Base-by-base conservation (phyloP, 2,888 invertebrate genomes). In the Drosophila macrothrix region DNA sequence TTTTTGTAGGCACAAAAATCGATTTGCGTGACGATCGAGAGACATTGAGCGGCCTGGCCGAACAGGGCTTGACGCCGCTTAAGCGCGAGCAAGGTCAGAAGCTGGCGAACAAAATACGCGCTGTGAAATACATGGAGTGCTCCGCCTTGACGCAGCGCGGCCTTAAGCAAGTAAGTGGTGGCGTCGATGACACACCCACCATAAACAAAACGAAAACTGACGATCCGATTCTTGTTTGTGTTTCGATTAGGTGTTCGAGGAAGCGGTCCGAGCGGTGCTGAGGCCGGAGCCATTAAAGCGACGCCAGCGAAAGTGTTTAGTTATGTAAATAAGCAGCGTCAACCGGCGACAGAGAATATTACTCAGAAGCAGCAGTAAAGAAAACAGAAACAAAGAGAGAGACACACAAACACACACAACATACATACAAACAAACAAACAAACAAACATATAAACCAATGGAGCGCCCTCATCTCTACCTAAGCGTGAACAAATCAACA, bases 121-220 rank as follows among this genome's bases (percentile, higher is more conserved):
- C 99, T 83, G 98, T 99, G 67, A 99, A 98, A 95, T 99, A 99
- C 93, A 97, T 99, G 96, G 99, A 99, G 94, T 99, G 99, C 94
- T 99, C 99, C 65, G 99, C 99, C 73, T 95, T 99, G 83, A 99
- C 99, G 88, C 99, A 99, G 94, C 96, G 99, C 92, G 99, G 99
- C 77, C 95, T 99, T 67, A 98, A 99, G 94, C 98, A 98, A 95
- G 95, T 95, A 89, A 83, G 87, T 77, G 5, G 3, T 39, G 9
- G 16, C 41, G 4, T 14, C 14, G 37, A 9, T 39, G 66, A 53
- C 78, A 60, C 72, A 71, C 73, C 76, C 49, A 41, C 9, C 9
- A 28, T 28, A 39, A 56, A 39, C 39, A 54, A 33, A 56, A 28
- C n/a, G 16, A 46, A 25, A 37, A 28, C 46, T 39, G 25, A 25